phyloP scores from a whole-genome alignment of 2,888 invertebrate genomes.

The Dicyrtomina minuta region DNA sequence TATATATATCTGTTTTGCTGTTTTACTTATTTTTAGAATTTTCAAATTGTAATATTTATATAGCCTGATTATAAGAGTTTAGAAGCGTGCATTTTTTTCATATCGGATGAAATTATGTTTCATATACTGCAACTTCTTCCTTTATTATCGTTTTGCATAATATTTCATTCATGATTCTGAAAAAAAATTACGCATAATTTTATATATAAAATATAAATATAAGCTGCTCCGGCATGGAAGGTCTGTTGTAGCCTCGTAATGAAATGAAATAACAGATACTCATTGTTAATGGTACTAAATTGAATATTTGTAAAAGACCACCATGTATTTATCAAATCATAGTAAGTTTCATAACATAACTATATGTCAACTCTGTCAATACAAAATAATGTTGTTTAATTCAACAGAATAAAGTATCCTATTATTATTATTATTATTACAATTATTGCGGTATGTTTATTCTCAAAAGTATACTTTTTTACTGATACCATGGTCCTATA shows the following conservation, averaged over 20 bases:
- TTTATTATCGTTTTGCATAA: too few species aligned
- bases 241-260: slow-evolving; percentile 12
- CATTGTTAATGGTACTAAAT: slow-evolving; percentile 13
- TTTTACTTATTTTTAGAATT: not conserved
- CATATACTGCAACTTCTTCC: too few species aligned
- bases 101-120: too few species aligned
- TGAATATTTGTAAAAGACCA: not conserved
- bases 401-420: too few species aligned
- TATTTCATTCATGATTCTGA: too few species aligned
- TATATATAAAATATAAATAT: not conserved
- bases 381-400: not conserved
- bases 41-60: too few species aligned
- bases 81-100: not conserved
- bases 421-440: too few species aligned
- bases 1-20: slow-evolving; percentile 11
- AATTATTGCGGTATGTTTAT: too few species aligned
- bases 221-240: not conserved
- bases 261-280: not conserved
- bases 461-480: not conserved
- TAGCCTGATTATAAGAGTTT: too few species aligned
- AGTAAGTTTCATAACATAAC: not conserved
- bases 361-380: slow-evolving; percentile 8
- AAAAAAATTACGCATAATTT: not conserved
- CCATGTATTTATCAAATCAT: slow-evolving; percentile 18
- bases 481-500: too few species aligned